phyloP scores from a whole-genome alignment of 35 echinoderm and acorn worm genomes.

The Lytechinus pictus region DNA sequence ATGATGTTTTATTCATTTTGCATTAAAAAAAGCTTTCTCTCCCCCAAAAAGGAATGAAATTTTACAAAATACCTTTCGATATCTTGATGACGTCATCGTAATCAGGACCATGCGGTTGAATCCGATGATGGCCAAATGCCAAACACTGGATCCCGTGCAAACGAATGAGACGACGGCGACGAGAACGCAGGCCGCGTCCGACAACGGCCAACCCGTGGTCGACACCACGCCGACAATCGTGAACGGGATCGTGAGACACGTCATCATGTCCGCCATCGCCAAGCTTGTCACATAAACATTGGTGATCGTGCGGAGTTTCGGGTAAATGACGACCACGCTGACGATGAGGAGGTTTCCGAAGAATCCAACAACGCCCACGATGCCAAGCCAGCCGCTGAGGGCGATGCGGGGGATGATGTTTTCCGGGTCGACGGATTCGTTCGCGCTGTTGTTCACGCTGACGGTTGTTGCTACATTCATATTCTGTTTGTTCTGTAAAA shows the following conservation, averaged over 20 bases:
- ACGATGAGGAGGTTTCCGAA: constrained; percentile 80
- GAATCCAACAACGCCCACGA: constrained; percentile 66
- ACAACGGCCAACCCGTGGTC: constrained; percentile 1
- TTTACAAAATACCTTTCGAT: neutral
- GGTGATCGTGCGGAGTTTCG: constrained; percentile 68
- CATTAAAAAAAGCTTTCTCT: too few relatives aligned
- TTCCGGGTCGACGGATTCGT: neutral
- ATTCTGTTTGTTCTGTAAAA: neutral
- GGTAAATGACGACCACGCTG: constrained; percentile 57
- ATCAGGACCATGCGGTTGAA: constrained; percentile 39
- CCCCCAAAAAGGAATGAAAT: too few relatives aligned
- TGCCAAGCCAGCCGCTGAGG: neutral
- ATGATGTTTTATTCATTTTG: too few relatives aligned
- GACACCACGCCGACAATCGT: constrained; percentile 15
- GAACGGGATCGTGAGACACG: constrained; percentile 57
- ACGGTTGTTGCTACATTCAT: neutral
- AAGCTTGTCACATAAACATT: constrained; percentile 77
- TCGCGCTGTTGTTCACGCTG: neutral
- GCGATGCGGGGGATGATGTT: neutral
- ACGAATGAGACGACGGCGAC: constrained; percentile 7
- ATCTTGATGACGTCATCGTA: neutral
- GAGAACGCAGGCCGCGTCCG: neutral
- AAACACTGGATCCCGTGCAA: neutral
- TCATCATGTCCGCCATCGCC: constrained; percentile 67
- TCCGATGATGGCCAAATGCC: constrained; percentile 20